Percentiles rank a stretch among this genome's conserved stretches.
phyloP scores from a whole-genome alignment of 2,888 invertebrate species.

The Lasioglossum pauxillum region DNA sequence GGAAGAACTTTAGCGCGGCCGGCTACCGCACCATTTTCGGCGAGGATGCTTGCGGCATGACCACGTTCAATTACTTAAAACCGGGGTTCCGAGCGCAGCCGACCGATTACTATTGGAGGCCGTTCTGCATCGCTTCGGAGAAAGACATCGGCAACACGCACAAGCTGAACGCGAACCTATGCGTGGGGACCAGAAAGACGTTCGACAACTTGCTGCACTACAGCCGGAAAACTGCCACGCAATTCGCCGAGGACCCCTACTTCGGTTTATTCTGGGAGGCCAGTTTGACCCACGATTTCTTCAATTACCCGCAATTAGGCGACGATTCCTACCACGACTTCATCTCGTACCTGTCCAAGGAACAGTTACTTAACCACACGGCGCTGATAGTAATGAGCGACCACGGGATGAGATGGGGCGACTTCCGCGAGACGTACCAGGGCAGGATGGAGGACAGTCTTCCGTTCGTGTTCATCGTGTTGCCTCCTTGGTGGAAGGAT shows the following conservation, averaged over 20 bases:
- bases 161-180: conserved; percentile 88
- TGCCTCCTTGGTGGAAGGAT: conserved; percentile 90
- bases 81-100: conserved; percentile 92
- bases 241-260: conserved; percentile 87
- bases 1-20: conserved; percentile 90
- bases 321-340: conserved; percentile 88
- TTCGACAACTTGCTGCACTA: conserved; percentile 91
- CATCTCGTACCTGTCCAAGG: conserved; percentile 85
- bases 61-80: conserved; percentile 92
- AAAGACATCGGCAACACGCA: conserved; percentile 88
- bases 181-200: conserved; percentile 89
- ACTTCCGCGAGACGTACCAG: conserved; percentile 93
- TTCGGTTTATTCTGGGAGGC: conserved; percentile 95
- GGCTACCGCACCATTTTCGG: conserved; percentile 92
- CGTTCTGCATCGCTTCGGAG: conserved; percentile 90
- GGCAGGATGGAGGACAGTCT: conserved; percentile 94
- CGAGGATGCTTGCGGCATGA: conserved; percentile 93
- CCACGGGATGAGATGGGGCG: conserved; percentile 95
- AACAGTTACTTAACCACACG: conserved; percentile 88
- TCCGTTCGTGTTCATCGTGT: conserved; percentile 90
- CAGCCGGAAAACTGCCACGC: conserved; percentile 87
- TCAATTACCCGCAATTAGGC: conserved; percentile 91
- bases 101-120: conserved; percentile 93
- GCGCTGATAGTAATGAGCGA: conserved; percentile 92
- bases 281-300: conserved; percentile 93